Percentiles rank a stretch among this genome's conserved stretches.
Evolutionary conservation across 2,888 invertebrate species (phyloP).

Genomic region (Conomelus anceps): DNA sequence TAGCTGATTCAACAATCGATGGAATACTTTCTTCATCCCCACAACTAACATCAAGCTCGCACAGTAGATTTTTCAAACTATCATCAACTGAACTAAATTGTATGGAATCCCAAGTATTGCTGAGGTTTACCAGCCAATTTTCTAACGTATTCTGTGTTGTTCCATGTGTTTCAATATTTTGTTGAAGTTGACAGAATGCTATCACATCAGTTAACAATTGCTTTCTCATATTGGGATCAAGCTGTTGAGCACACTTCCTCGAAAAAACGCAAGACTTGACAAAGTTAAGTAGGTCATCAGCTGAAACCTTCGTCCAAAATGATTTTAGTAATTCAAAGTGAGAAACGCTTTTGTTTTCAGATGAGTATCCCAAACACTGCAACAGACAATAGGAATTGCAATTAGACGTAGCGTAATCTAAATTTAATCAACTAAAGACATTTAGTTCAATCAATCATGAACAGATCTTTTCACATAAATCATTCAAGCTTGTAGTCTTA

Average conservation of each 20-base stretch:
- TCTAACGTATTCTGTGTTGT: not conserved
- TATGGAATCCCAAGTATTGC: not conserved
- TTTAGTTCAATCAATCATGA: no score
- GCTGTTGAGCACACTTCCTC: slow-evolving; percentile 15
- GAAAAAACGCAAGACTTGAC: slow-evolving; percentile 16
- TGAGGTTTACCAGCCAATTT: not conserved
- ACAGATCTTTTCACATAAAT: no score
- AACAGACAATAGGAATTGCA: not conserved
- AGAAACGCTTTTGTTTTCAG: not conserved
- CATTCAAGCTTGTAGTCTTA: no score
- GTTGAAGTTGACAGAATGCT: not conserved
- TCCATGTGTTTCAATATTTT: slow-evolving; percentile 4
- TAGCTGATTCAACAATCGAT: not conserved
- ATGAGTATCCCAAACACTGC: slow-evolving; percentile 16
- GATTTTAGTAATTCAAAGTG: slow-evolving; percentile 9
- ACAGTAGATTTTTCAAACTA: not conserved
- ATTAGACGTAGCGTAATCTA: no score
- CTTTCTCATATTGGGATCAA: slow-evolving; percentile 4
- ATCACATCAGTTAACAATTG: slow-evolving; percentile 13
- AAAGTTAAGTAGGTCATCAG: slow-evolving; percentile 14
- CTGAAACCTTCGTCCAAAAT: slow-evolving; percentile 19
- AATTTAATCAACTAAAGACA: no score
- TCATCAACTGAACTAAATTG: not conserved
- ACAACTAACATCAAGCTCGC: not conserved
- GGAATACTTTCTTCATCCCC: not conserved